These are phyloP conservation scores for Magallana nippona DNA, from an alignment of 2,888 invertebrate species.

Conservation along the genomic window DNA sequence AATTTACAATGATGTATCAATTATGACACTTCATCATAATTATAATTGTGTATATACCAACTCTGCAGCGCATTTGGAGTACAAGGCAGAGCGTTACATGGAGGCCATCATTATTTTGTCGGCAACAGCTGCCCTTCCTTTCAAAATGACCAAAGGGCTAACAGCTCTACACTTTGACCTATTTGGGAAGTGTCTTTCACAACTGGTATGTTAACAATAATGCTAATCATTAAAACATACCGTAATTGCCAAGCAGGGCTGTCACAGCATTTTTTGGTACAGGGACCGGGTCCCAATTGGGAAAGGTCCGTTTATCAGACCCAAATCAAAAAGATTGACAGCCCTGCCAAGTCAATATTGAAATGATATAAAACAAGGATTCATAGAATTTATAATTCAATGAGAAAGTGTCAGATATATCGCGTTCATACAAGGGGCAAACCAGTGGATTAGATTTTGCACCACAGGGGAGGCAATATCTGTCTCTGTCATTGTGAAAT, in stretches of 20 bases:
- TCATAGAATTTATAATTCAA: neutral
- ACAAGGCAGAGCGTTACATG: constrained; percentile 29
- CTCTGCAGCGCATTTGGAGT: constrained; percentile 38
- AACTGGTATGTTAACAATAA: constrained; percentile 51
- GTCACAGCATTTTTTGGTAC: no score
- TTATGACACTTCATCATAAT: neutral
- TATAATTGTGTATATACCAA: neutral
- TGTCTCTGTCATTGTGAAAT: no score
- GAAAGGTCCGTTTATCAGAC: no score
- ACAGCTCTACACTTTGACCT: constrained; percentile 55
- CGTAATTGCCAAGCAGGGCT: no score
- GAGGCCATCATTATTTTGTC: constrained; percentile 42
- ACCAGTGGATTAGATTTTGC: no score
- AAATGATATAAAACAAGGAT: no score
- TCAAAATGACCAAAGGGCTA: constrained; percentile 48
- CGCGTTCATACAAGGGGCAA: no score
- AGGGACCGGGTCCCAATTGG: no score
- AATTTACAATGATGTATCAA: neutral
- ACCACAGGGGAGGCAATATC: no score
- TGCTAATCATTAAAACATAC: neutral
- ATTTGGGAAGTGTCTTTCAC: constrained; percentile 55
- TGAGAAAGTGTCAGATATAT: no score
- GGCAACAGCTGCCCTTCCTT: neutral
- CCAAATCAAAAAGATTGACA: no score
- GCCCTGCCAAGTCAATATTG: no score